Evolutionary conservation across 2,888 invertebrate genomes (phyloP).

Genomic region (Frankliniella intonsa): DNA sequence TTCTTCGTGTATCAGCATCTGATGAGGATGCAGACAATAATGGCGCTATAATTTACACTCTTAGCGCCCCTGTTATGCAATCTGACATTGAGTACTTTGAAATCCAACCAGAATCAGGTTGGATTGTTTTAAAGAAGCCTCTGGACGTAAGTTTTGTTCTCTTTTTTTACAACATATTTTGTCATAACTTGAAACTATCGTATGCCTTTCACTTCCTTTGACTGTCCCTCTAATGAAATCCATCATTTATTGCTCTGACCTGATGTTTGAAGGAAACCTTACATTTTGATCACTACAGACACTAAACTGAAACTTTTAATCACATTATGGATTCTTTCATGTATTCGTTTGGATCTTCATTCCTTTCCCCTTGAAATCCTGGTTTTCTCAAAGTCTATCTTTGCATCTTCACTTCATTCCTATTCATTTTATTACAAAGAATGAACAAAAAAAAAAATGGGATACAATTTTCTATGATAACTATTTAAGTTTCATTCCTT

Average conservation of each 20-base stretch:
- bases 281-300: neutral
- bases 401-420: no score
- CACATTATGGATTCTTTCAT: no score
- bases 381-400: no score
- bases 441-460: no score
- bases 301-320: no score
- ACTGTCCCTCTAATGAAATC: neutral
- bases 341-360: no score
- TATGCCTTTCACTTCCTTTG: neutral
- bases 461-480: no score
- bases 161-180: neutral
- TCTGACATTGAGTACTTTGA: slow-evolving; percentile 92
- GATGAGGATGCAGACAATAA: slow-evolving; percentile 97
- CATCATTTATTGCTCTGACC: neutral
- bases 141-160: slow-evolving; percentile 81
- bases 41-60: slow-evolving; percentile 86
- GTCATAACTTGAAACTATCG: no score
- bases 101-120: slow-evolving; percentile 94
- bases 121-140: slow-evolving; percentile 92
- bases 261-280: neutral
- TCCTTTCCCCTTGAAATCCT: no score
- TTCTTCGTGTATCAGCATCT: slow-evolving; percentile 89
- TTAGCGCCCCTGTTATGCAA: slow-evolving; percentile 84
- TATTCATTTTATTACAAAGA: no score
- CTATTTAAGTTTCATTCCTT: no score